Evolutionary conservation across 1,140 invertebrate species (phyloP).

Genomic region (Mercenaria mercenaria): DNA sequence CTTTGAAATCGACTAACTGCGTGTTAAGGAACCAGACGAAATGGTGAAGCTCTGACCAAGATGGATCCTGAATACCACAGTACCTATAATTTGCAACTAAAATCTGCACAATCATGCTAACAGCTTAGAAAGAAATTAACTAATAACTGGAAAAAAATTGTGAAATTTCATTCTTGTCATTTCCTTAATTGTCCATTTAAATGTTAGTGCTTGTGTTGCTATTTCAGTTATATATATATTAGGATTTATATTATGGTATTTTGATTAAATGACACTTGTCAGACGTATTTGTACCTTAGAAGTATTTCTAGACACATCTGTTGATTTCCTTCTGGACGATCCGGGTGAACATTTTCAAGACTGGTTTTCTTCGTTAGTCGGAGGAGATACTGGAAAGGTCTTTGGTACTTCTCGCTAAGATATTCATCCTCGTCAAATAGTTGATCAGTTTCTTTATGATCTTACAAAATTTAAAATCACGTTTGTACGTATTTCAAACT

Average conservation of each 20-base stretch:
- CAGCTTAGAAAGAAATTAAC: no score
- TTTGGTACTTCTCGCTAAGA: not conserved
- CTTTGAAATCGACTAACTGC: constrained; percentile 80
- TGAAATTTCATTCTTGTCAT: no score
- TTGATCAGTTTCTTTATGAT: not conserved
- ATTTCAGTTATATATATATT: no score
- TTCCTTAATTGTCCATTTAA: no score
- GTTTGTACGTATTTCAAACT: no score
- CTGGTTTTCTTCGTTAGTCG: not conserved
- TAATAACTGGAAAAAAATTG: no score
- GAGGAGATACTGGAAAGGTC: constrained; percentile 4
- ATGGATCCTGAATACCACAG: constrained; percentile 82
- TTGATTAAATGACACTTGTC: no score
- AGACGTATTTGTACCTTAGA: no score
- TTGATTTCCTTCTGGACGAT: not conserved
- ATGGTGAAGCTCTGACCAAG: constrained; percentile 83
- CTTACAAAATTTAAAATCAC: no score
- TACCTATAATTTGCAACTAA: constrained; percentile 77
- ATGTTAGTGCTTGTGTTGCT: no score
- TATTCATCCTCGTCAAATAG: constrained; percentile 22
- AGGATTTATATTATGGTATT: no score
- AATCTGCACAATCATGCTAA: no score
- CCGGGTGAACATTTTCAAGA: not conserved
- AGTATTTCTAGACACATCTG: not conserved
- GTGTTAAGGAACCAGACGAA: constrained; percentile 83